A percentile compares a stretch with the other conserved stretches of the same genome.
These are phyloP conservation scores for Dipodomys ordii DNA, from an alignment of 2,113 vertebrate species.

Conservation along the genomic window DNA sequence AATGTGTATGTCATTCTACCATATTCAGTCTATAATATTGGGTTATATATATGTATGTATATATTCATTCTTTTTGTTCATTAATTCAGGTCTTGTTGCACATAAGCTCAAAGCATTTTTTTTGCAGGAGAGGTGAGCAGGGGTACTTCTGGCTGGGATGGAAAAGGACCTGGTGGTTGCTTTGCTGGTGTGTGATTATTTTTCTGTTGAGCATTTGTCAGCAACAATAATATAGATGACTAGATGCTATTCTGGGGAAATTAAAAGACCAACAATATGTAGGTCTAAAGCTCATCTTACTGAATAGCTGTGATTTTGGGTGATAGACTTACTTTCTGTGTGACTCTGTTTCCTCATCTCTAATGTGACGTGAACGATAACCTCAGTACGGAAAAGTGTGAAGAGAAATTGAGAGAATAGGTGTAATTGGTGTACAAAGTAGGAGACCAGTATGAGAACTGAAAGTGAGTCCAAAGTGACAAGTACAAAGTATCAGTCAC, in stretches of 20 bases:
- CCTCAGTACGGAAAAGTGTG: neutral
- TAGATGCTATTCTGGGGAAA: neutral
- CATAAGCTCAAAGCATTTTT: neutral
- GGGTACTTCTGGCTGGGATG: neutral
- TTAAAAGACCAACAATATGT: constrained; percentile 1
- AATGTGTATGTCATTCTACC: neutral
- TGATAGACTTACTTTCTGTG: constrained; percentile 17
- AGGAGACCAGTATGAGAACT: neutral
- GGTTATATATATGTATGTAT: too few species aligned
- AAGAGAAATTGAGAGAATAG: neutral
- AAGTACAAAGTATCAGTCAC: neutral
- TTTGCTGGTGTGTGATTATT: neutral
- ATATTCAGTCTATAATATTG: neutral
- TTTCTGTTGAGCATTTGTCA: neutral
- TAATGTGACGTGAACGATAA: neutral
- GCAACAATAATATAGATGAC: neutral
- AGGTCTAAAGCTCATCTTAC: neutral
- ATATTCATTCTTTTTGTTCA: neutral
- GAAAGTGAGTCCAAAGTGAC: neutral
- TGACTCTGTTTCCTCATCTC: neutral
- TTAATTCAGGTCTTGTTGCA: neutral
- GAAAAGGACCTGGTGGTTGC: constrained; percentile 11
- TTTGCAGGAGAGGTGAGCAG: neutral
- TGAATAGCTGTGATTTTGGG: constrained; percentile 11
- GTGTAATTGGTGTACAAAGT: neutral